A percentile compares a stretch with the other conserved stretches of the same genome.
These are phyloP conservation scores for Drosophila takahashii DNA, from an alignment of 1,140 invertebrate species.

Conservation along the genomic window DNA sequence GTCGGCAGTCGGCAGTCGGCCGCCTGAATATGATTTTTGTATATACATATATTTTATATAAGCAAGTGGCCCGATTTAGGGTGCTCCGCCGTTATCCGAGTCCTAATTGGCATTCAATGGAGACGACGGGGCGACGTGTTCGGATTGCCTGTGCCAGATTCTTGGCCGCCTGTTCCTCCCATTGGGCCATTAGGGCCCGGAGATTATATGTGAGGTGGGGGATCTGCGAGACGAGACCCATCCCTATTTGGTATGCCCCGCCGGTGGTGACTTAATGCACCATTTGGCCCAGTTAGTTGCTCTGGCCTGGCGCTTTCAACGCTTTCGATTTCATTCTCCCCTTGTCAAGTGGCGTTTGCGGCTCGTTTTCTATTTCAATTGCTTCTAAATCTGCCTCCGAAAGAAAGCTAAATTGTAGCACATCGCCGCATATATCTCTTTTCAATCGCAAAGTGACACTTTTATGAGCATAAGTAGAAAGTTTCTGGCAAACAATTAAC, in stretches of 20 bases:
- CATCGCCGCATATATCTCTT: constrained; percentile 60
- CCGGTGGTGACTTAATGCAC: constrained; percentile 68
- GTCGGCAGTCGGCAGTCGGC: constrained; percentile 7
- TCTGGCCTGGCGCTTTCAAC: constrained; percentile 57
- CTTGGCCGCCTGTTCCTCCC: constrained; percentile 36
- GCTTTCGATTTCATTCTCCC: constrained; percentile 81
- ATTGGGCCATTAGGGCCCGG: background rate
- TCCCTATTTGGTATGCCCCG: constrained; percentile 73
- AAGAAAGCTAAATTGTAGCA: constrained; percentile 76
- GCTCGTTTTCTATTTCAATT: constrained; percentile 79
- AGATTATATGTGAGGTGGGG: background rate
- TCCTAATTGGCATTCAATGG: constrained; percentile 70
- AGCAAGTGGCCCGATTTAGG: constrained; percentile 73
- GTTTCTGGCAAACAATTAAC: constrained; percentile 76
- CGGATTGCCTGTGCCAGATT: constrained; percentile 69
- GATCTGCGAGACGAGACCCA: constrained; percentile 17
- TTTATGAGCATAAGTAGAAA: constrained; percentile 80
- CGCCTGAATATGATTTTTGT: constrained; percentile 72
- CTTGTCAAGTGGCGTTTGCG: constrained; percentile 28
- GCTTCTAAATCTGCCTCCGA: constrained; percentile 76
- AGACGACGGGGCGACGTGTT: constrained; percentile 37
- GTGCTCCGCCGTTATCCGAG: constrained; percentile 56
- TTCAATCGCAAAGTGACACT: constrained; percentile 75
- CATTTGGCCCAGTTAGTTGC: constrained; percentile 73
- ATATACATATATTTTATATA: constrained; percentile 73